These are phyloP conservation scores for Champsocephalus gunnari DNA, from an alignment of 2,797 vertebrate species.

Conservation along the genomic window DNA sequence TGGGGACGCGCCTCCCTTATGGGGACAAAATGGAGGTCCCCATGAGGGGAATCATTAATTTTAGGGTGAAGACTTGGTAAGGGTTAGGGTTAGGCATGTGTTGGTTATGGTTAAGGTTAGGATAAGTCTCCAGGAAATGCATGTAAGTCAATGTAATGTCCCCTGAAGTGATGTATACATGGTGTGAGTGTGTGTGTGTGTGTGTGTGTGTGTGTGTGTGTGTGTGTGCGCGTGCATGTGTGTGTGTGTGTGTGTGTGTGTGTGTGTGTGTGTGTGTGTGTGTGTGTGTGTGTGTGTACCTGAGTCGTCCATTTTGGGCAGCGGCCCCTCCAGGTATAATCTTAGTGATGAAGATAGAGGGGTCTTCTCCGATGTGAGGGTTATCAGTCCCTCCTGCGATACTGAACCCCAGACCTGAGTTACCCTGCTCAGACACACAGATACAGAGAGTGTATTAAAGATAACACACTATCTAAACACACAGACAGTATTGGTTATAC, in stretches of 20 bases:
- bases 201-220: slow-evolving; percentile 45
- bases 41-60: no score
- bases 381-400: slow-evolving; percentile 98
- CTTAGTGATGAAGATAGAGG: slow-evolving; percentile 98
- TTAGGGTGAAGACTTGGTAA: no score
- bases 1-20: no score
- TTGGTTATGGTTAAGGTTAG: no score
- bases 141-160: no score
- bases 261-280: not conserved
- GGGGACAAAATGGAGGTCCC: no score
- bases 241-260: slow-evolving; percentile 43
- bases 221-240: not conserved
- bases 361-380: slow-evolving; percentile 97
- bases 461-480: not conserved
- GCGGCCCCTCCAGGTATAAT: slow-evolving; percentile 96
- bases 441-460: slow-evolving; percentile 5
- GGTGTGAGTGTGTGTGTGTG: not conserved
- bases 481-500: not conserved
- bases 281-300: slow-evolving; percentile 79
- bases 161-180: no score
- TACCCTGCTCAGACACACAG: slow-evolving; percentile 84
- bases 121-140: no score
- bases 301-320: slow-evolving; percentile 94
- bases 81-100: no score
- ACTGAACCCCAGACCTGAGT: slow-evolving; percentile 97